A percentile compares a stretch with the other conserved stretches of the same genome.
phyloP scores from a whole-genome alignment of 2,797 vertebrate genomes.

The Coracias cyanogaster region DNA sequence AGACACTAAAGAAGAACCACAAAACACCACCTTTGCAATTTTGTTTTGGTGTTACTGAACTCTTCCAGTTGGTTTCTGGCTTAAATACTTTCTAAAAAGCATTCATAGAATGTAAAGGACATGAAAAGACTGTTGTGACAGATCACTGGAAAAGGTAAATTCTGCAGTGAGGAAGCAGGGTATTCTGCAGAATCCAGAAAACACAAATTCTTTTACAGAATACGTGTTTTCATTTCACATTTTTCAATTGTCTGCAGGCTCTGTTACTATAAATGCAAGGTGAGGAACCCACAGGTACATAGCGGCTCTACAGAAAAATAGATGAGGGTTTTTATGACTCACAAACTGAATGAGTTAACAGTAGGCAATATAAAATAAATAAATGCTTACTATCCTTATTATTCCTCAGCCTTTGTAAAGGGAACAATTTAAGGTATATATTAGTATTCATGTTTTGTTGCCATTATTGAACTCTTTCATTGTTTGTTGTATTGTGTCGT shows the following conservation, averaged over 20 bases:
- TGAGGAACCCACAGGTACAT: neutral
- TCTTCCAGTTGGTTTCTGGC: neutral
- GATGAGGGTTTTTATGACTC: neutral
- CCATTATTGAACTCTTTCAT: neutral
- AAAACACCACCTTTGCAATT: neutral
- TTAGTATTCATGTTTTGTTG: neutral
- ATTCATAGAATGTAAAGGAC: neutral
- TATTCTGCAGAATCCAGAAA: neutral
- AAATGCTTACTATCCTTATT: neutral
- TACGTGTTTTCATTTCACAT: neutral
- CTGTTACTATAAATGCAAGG: neutral
- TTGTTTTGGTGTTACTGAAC: neutral
- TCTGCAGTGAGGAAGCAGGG: neutral
- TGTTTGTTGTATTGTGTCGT: neutral
- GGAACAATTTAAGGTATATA: neutral
- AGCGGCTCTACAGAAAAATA: neutral
- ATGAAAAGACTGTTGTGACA: accelerated
- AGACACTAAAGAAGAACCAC: neutral
- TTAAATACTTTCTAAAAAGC: neutral
- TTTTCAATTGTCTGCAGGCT: neutral
- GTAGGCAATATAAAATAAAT: neutral
- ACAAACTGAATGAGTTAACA: neutral
- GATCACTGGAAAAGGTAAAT: neutral
- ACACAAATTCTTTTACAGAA: too few relatives aligned
- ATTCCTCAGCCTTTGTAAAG: neutral